Base-by-base conservation (phyloP, 1,140 invertebrate species). In the Drosophila chauvacae region DNA sequence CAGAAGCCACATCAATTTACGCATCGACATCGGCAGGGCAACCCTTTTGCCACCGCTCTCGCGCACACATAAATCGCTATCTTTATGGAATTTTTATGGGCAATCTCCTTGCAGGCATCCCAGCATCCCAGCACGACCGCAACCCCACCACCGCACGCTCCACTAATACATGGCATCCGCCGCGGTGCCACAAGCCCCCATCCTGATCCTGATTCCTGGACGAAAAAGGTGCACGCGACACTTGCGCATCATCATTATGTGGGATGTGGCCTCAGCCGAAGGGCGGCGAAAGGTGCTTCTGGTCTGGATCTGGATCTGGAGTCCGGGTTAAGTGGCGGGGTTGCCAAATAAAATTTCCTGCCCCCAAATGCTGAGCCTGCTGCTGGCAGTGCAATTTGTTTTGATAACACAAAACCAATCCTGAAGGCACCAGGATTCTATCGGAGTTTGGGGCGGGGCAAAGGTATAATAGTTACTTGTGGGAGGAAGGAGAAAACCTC, bases 61-160 rank as follows among this genome's bases (percentile, higher is more conserved):
- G 65, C 53, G 66, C 48, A 72, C 63, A 80, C 83, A 91, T 91
- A 91, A 91, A 91, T 91, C 90, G 90, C 77, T 91, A 91, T 91
- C 90, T 91, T 91, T 91, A 91, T 91, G 90, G 90, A 91, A 91
- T 91, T 91, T 91, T 91, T 91, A 91, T 91, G 90, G 90, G 80
- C 90, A 91, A 91, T 91, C 90, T 91, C 90, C 90, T 91, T 61
- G 85, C 81, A 90, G 86, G 85, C 85, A 81, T 85, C 66, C 71
- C 71, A 48, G 51, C 65, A 73, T 84, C 62, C 71, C 71, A 56
- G 61, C 66, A 68, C 76, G 44, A 72, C 48, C 73, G 45, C 77
- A 72, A 30, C 33, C 63, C 44, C 72, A 65, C 28, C 72, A 70
- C 45, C 76, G 62, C 75, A 76, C 80, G 59, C 53, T 37, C 42